A percentile compares a stretch with the other conserved stretches of the same genome.
These are phyloP conservation scores for Rhombomys opimus DNA, from an alignment of 2,113 vertebrate genomes.

Conservation along the genomic window DNA sequence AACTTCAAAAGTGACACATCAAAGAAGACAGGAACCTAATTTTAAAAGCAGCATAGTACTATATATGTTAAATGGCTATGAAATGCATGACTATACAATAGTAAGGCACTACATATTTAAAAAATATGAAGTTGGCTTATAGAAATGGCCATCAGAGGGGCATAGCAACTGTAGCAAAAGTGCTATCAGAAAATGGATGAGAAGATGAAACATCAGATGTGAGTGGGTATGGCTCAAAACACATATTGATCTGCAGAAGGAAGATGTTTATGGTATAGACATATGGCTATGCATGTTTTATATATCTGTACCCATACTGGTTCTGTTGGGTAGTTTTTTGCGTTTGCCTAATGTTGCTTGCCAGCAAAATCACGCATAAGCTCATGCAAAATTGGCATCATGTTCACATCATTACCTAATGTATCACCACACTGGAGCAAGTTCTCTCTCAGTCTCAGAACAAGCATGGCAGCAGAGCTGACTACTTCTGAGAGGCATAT, in stretches of 20 bases:
- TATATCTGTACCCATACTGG: background rate
- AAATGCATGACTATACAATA: background rate
- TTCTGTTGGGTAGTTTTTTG: slow-evolving; percentile 1
- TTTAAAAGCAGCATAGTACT: background rate
- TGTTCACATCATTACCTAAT: background rate
- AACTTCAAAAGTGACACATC: background rate
- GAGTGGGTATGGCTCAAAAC: background rate
- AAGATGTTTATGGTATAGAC: background rate
- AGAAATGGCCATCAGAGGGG: background rate
- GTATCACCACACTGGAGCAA: background rate
- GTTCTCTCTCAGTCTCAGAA: slow-evolving; percentile 22
- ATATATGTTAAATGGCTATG: background rate
- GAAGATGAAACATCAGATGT: background rate
- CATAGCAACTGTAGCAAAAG: background rate
- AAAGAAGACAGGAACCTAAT: background rate
- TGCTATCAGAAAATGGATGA: background rate
- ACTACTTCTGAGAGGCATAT: background rate
- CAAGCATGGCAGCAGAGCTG: background rate
- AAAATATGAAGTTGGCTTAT: background rate
- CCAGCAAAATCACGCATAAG: background rate
- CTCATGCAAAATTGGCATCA: background rate
- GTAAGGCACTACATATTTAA: background rate
- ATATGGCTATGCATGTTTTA: background rate
- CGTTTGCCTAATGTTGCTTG: background rate
- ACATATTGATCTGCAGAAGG: background rate